phyloP scores from a whole-genome alignment of 2,797 vertebrate genomes.

The Cossypha caffra region DNA sequence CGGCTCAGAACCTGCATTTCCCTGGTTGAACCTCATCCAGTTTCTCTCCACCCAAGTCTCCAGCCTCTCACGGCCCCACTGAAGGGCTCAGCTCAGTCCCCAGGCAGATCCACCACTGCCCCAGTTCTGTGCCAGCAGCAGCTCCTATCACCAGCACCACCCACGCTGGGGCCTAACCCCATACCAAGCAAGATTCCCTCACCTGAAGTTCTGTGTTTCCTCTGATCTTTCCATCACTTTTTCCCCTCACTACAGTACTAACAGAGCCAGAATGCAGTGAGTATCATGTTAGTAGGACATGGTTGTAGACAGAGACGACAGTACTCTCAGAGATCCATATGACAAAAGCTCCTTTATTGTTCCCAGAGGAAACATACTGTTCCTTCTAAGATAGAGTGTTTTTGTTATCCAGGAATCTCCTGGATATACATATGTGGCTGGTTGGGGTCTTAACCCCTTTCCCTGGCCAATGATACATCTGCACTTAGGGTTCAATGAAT shows the following conservation, averaged over 20 bases:
- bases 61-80: not conserved
- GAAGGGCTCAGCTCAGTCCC: not conserved
- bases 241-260: not conserved
- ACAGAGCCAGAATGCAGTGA: not conserved
- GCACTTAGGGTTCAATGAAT: too few species aligned
- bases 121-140: not conserved
- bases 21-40: not conserved
- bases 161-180: fast-evolving
- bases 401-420: too few species aligned
- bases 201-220: not conserved
- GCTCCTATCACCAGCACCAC: not conserved
- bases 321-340: too few species aligned
- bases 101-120: not conserved
- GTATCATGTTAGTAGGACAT: too few species aligned
- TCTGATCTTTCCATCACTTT: not conserved
- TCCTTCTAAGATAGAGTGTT: too few species aligned
- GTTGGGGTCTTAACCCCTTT: too few species aligned
- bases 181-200: not conserved
- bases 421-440: too few species aligned
- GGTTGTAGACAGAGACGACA: too few species aligned
- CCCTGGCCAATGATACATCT: too few species aligned
- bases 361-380: too few species aligned
- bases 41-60: not conserved
- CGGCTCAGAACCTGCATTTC: not conserved
- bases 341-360: too few species aligned